Conservation (phyloP, 2,888 invertebrate genomes). For the Mimas tiliae region DNA sequence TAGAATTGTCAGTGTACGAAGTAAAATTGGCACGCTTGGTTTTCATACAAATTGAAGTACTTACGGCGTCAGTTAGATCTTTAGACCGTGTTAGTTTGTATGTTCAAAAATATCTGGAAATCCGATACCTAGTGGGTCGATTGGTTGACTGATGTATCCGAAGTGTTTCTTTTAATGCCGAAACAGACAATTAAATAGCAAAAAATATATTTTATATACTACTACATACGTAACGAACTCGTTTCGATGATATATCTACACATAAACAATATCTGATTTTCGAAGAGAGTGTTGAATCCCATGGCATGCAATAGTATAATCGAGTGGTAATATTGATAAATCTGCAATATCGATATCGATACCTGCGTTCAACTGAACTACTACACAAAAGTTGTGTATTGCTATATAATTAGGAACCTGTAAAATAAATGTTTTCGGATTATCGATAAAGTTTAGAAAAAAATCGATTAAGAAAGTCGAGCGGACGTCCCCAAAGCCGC, state of each 20-base stretch:
- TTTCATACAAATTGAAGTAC: no score
- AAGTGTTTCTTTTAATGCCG: no score
- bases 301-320: neutral
- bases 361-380: neutral
- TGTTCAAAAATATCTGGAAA: no score
- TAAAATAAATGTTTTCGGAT: neutral
- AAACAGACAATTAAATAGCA: no score
- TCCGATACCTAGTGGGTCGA: no score
- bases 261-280: neutral
- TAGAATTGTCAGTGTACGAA: no score
- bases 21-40: no score
- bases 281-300: neutral
- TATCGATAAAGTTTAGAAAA: slow-evolving; percentile 10
- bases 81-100: no score
- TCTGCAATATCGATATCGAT: neutral
- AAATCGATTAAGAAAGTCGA: slow-evolving; percentile 1
- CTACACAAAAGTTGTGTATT: neutral
- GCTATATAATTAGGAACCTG: neutral
- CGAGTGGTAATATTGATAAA: no score
- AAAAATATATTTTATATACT: no score
- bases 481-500: slow-evolving; percentile 11
- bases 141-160: no score
- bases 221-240: neutral
- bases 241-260: neutral
- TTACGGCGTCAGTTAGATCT: no score